These are phyloP conservation scores for Gisinianus flammeolus DNA, from an alignment of 2,888 invertebrate genomes.

Conservation along the genomic window DNA sequence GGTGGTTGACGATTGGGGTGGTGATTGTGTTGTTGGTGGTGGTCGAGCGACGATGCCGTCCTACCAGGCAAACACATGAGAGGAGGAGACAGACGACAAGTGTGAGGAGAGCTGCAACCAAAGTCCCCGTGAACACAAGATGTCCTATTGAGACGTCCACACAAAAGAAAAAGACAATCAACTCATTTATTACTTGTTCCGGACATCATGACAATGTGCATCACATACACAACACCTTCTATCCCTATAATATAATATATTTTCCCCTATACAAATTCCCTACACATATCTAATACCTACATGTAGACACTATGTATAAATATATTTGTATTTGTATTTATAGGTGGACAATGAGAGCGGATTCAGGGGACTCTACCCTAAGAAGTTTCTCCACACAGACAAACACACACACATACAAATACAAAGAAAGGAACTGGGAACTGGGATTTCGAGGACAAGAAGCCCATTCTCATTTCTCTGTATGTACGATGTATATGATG, in stretches of 20 bases:
- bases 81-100: slow-evolving; percentile 53
- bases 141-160: slow-evolving; percentile 62
- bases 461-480: not conserved
- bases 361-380: no score
- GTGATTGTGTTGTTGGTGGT: slow-evolving; percentile 42
- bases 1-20: not conserved
- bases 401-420: not conserved
- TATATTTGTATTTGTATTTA: not conserved
- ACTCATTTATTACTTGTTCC: slow-evolving; percentile 4
- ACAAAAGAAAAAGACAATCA: slow-evolving; percentile 20
- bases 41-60: slow-evolving; percentile 68
- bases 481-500: not conserved
- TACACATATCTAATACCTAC: not conserved
- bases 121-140: slow-evolving; percentile 67
- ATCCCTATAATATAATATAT: no score
- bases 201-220: no score
- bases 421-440: not conserved
- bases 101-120: slow-evolving; percentile 73
- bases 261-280: slow-evolving; percentile 8
- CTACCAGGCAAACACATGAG: slow-evolving; percentile 68
- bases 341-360: not conserved
- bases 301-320: no score
- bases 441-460: not conserved
- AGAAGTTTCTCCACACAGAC: no score
- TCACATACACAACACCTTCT: no score